Evolutionary conservation across 2,888 invertebrate species (phyloP), one percentile per base, ranked within the genome.

Genomic region (Pandemis corylana): DNA sequence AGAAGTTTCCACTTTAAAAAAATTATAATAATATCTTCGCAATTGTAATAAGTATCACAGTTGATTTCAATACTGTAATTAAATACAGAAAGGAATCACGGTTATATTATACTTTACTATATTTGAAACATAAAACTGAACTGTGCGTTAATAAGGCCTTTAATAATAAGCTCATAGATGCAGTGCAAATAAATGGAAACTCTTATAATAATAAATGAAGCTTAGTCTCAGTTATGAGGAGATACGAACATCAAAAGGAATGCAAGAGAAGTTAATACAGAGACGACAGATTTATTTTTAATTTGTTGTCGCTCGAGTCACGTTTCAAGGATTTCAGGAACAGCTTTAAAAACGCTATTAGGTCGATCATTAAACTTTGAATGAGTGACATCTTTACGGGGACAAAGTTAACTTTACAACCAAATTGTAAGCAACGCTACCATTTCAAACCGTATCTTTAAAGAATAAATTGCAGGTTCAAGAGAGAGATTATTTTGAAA

Each of bases 261-360:
- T 85, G 68, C 63, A 75, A 65, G 63, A 68, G 44, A 63, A 61
- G 64, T 68, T 70, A 71, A 73, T 71, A 89, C 85, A 88, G 88
- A 90, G 89, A 86, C 85, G 87, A 87, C 87, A 86, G 86, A 87
- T 87, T 90, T 90, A 87, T 90, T 90, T 91, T 89, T 87, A 90
- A 91, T 90, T 89, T 94, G 94, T 94, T 94, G 93, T 91, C 89
- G 88, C 88, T 86, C 84, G 80, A 91, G 93, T 92, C 94, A 94
- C 94, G 94, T 93, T 87, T 89, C 85, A 88, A 90, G 92, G 94
- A 94, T 94, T 94, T 92, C 85, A 87, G 89, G 90, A 92, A 92
- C 92, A 85, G 89, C 89, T 91, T 88, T 87, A 92, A 92, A 93
- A 91, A 91, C 88, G 90, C 92, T 91, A 93, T 94, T 93, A 91